Conservation (phyloP, 2,797 vertebrate genomes). For the Oreortyx pictus region DNA sequence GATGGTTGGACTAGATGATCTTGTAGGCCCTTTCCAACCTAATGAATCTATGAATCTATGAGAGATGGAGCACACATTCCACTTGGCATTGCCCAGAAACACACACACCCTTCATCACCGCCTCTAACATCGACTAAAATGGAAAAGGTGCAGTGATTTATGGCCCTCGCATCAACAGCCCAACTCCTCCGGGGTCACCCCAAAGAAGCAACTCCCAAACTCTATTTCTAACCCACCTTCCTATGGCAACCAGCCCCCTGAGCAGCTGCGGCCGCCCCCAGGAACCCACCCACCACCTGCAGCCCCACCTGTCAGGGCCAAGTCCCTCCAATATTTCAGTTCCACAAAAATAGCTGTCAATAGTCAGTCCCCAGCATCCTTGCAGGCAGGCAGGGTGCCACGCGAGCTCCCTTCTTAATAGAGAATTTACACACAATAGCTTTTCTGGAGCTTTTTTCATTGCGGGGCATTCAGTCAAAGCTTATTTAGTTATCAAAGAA, state of each 20-base stretch:
- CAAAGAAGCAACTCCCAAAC: background rate
- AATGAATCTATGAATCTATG: too few relatives aligned
- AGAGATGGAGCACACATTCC: background rate
- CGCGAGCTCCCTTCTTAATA: background rate
- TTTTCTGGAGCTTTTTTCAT: background rate
- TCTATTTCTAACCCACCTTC: background rate
- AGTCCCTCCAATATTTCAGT: background rate
- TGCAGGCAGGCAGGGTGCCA: background rate
- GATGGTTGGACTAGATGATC: too few relatives aligned
- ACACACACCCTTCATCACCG: background rate
- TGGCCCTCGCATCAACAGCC: background rate
- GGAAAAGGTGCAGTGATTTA: background rate
- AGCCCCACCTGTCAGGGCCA: background rate
- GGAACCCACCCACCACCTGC: background rate
- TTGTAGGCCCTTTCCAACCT: too few relatives aligned
- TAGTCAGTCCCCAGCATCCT: background rate
- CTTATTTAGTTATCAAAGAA: conserved; percentile 56
- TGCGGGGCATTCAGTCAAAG: background rate
- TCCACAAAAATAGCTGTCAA: background rate
- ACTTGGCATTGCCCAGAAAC: background rate
- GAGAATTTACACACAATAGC: conserved; percentile 21
- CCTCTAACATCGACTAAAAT: background rate
- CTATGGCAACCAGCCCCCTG: background rate
- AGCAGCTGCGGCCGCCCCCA: background rate
- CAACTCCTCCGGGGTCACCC: background rate